A percentile compares a stretch with the other conserved stretches of the same genome.
phyloP scores from a whole-genome alignment of 2,888 invertebrate species.

The Andrena hattorfiana region DNA sequence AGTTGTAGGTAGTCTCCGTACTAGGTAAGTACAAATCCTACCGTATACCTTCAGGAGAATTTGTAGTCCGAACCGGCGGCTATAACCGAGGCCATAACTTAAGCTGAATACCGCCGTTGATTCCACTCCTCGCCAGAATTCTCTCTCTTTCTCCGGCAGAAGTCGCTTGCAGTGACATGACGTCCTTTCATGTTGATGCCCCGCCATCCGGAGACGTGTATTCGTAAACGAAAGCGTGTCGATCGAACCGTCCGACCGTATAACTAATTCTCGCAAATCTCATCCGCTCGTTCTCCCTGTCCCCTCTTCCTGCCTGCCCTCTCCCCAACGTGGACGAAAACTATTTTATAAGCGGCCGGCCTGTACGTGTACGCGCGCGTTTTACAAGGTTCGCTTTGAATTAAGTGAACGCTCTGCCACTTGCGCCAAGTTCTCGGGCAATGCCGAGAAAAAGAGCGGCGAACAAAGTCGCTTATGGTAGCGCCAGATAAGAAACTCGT shows the following conservation, averaged over 20 bases:
- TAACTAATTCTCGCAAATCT: constrained; percentile 34
- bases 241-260: constrained; percentile 21
- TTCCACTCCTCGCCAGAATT: constrained; percentile 62
- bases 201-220: constrained; percentile 6
- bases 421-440: constrained; percentile 56
- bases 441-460: constrained; percentile 50
- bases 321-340: not conserved
- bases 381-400: constrained; percentile 24
- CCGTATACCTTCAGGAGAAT: constrained; percentile 67
- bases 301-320: not conserved
- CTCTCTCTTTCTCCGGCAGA: constrained; percentile 15
- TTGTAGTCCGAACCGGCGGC: constrained; percentile 72
- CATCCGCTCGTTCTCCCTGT: not conserved
- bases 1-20: constrained; percentile 72
- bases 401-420: constrained; percentile 25
- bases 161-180: constrained; percentile 51
- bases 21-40: constrained; percentile 74
- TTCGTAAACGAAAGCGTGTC: constrained; percentile 43
- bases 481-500: constrained; percentile 65
- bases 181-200: constrained; percentile 48
- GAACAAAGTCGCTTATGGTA: constrained; percentile 65
- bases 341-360: not conserved
- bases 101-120: constrained; percentile 66
- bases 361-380: not conserved
- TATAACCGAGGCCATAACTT: constrained; percentile 75